phyloP scores from a whole-genome alignment of 2,888 invertebrate species.

The Cerceris rybyensis region DNA sequence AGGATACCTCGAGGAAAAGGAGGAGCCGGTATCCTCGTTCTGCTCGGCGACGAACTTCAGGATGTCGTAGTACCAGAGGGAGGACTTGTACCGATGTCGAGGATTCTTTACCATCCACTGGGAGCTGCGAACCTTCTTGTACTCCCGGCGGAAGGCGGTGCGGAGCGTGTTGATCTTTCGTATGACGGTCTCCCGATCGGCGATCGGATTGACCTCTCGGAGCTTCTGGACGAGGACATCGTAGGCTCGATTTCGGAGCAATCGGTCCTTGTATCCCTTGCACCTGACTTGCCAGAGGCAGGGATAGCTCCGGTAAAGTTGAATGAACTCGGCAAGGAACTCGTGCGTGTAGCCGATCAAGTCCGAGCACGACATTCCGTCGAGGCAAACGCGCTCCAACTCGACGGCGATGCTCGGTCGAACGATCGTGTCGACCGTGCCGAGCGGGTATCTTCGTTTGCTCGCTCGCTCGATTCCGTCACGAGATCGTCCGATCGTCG shows the following conservation, averaged over 20 bases:
- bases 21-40: constrained; percentile 35
- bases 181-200: constrained; percentile 58
- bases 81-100: constrained; percentile 41
- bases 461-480: too few species aligned
- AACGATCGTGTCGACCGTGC: neutral
- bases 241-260: constrained; percentile 53
- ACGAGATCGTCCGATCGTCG: too few species aligned
- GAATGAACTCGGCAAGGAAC: constrained; percentile 59
- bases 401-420: neutral
- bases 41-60: constrained; percentile 61
- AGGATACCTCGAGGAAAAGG: neutral
- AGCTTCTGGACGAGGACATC: constrained; percentile 52
- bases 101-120: constrained; percentile 26
- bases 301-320: constrained; percentile 48
- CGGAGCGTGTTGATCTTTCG: constrained; percentile 60
- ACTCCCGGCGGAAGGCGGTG: constrained; percentile 60
- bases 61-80: constrained; percentile 63
- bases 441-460: too few species aligned
- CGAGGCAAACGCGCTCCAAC: neutral
- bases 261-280: constrained; percentile 54
- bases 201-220: constrained; percentile 51
- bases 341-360: constrained; percentile 49
- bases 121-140: constrained; percentile 53
- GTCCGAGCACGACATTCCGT: constrained; percentile 31
- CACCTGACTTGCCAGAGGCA: constrained; percentile 63